Conservation (phyloP, 2,797 vertebrate species). For the Melanotaenia nigrans region DNA sequence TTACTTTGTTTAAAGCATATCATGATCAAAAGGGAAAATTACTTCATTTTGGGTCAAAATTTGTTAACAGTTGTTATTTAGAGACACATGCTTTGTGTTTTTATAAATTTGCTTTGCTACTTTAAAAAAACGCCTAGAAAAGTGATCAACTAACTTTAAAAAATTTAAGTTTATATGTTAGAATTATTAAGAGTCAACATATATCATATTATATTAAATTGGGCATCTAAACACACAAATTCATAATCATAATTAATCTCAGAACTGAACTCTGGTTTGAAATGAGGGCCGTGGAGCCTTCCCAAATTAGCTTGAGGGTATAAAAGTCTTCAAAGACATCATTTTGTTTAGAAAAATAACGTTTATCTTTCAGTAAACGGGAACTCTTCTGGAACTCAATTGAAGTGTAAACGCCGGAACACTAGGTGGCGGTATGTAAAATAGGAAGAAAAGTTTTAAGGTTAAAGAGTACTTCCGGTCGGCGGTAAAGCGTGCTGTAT, state of each 20-base stretch:
- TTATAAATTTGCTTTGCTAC: neutral
- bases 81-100: neutral
- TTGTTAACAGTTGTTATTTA: neutral
- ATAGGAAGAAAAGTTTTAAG: neutral
- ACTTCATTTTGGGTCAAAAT: neutral
- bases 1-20: neutral
- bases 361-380: neutral
- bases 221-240: neutral
- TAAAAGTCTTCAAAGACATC: neutral
- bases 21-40: neutral
- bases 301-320: neutral
- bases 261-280: neutral
- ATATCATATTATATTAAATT: neutral
- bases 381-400: neutral
- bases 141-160: neutral
- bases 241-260: neutral
- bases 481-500: conserved; percentile 76
- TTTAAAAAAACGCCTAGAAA: too few relatives aligned
- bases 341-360: neutral
- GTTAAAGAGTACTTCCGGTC: conserved; percentile 66
- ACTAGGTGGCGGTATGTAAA: conserved; percentile 26
- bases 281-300: neutral
- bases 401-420: conserved; percentile 8
- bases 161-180: neutral
- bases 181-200: neutral